These are phyloP conservation scores for Momotus momota DNA, from an alignment of 2,797 vertebrate species.

Conservation along the genomic window DNA sequence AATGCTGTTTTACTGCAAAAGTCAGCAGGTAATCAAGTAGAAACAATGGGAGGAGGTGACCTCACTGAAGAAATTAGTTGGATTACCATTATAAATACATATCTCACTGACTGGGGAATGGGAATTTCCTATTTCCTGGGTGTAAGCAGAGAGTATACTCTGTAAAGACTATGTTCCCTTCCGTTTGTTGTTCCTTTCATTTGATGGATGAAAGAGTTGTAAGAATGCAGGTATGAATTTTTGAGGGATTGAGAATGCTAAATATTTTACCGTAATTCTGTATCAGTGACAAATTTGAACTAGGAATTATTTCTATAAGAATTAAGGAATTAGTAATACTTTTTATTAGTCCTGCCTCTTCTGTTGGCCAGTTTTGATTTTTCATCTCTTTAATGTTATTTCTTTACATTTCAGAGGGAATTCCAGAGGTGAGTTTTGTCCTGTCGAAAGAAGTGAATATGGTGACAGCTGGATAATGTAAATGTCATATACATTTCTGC, in stretches of 20 bases:
- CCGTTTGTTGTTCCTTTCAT: background rate
- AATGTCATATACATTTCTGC: background rate
- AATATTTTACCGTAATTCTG: background rate
- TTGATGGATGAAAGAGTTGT: background rate
- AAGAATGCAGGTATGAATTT: background rate
- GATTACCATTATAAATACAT: background rate
- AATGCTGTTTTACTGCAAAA: background rate
- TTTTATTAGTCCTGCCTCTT: background rate
- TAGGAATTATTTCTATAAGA: background rate
- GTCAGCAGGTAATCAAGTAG: background rate
- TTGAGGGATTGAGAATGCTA: background rate
- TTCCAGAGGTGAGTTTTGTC: background rate
- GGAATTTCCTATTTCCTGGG: background rate
- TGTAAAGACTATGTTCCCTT: background rate
- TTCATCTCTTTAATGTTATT: background rate
- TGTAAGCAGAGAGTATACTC: background rate
- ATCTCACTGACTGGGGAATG: background rate
- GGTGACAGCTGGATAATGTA: background rate
- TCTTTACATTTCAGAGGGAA: background rate
- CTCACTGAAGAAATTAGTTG: background rate
- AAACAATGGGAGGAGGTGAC: background rate
- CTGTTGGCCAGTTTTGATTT: background rate
- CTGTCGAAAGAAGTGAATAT: background rate
- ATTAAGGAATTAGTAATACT: background rate
- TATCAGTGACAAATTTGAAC: background rate